Conservation (phyloP, 2,113 vertebrate species). For the Pterocles burchelli region DNA sequence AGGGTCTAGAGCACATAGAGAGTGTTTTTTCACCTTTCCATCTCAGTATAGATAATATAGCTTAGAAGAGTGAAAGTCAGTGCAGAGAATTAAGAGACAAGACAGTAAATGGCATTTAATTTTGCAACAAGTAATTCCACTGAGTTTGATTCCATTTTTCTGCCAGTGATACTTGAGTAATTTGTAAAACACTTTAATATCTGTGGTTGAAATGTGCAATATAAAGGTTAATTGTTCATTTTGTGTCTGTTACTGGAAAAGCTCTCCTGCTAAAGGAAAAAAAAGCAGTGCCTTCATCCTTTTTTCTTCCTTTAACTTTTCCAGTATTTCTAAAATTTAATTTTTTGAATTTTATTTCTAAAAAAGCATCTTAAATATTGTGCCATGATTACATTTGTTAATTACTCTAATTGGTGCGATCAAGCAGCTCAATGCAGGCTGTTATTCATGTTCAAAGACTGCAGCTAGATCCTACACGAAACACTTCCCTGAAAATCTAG, state of each 20-base stretch:
- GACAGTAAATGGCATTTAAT: not conserved
- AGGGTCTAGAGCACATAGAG: not conserved
- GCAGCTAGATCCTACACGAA: not conserved
- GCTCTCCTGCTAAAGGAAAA: not conserved
- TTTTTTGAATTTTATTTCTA: not conserved
- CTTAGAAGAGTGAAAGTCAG: not conserved
- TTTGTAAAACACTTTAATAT: not conserved
- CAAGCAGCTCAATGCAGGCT: not conserved
- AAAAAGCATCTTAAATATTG: not conserved
- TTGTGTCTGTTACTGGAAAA: not conserved
- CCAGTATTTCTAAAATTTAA: not conserved
- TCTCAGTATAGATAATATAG: not conserved
- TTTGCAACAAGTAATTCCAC: not conserved
- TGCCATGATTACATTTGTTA: not conserved
- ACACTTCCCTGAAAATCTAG: not conserved
- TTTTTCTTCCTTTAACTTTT: not conserved
- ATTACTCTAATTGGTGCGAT: fast-evolving
- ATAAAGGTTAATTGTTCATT: not conserved
- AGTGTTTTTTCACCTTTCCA: not conserved
- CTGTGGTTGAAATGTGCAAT: not conserved
- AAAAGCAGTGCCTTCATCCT: not conserved
- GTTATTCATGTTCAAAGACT: not conserved
- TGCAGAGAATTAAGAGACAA: not conserved
- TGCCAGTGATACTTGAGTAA: not conserved
- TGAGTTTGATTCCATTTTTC: not conserved